Conservation (phyloP, 1,140 invertebrate genomes). For the Myzus persicae region DNA sequence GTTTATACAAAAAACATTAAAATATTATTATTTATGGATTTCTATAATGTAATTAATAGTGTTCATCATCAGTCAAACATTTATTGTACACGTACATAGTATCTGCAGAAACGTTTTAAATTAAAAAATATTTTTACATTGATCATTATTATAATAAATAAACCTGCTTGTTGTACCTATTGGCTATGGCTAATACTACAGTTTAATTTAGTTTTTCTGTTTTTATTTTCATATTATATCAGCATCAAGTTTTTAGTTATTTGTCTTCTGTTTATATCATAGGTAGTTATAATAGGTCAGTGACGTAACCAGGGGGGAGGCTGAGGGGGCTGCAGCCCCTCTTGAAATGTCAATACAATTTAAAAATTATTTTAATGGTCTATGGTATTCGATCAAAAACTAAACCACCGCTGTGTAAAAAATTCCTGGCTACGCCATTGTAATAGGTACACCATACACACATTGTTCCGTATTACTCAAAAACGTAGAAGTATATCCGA, state of each 20-base stretch:
- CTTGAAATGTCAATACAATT: no score
- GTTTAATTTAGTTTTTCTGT: background rate
- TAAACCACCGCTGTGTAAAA: no score
- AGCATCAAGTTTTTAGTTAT: background rate
- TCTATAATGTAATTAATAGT: background rate
- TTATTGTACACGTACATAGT: background rate
- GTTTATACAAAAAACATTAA: no score
- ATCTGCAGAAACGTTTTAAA: background rate
- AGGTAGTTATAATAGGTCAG: no score
- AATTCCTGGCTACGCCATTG: no score
- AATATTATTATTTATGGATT: background rate
- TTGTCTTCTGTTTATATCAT: background rate
- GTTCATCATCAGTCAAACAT: background rate
- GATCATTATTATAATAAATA: background rate
- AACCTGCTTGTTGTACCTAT: background rate
- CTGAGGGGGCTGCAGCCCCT: no score
- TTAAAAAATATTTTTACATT: background rate
- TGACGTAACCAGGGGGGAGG: no score
- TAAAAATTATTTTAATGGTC: no score
- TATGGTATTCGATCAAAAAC: no score
- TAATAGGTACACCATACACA: no score
- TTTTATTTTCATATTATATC: background rate
- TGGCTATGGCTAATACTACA: background rate
- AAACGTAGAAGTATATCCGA: background rate
- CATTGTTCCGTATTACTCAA: background rate